Evolutionary conservation across 1,140 invertebrate species (phyloP), one percentile per base, ranked within the genome.

Genomic region (Phenacoccus solenopsis): DNA sequence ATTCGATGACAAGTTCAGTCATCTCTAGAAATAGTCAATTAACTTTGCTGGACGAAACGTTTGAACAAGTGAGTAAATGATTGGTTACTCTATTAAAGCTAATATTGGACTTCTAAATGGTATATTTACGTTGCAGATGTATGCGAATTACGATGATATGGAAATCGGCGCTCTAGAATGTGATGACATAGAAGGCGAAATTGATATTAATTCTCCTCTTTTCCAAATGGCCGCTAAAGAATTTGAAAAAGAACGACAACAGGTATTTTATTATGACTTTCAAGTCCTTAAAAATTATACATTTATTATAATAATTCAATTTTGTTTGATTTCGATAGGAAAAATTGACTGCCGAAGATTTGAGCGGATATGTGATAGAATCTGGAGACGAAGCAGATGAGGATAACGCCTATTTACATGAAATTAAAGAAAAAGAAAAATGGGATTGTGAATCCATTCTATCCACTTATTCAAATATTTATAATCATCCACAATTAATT

Each of bases 381-480:
- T 38, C 67, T 20, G 64, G 27, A 2, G 70, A 72, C 22, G 72
- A 71, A 28, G 28, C 27, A n/a, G 71, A 74, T 30, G 30, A 67
- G 69, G 64, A 28, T 49, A 32, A 28, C 7, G 56, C 27, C 21
- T 80, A 80, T 64, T 83, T 84, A 68, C 81, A 86, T 16, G 84
- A 88, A 70, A 74, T 87, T 20, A 81, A 84, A 49, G 80, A 85
- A 20, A 82, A 85, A 74, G 86, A 89, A 78, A 88, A 87, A 78
- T 97, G 91, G 91, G 95, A 98, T 80, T 97, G 94, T 79, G 89
- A 97, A 81, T 92, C 90, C 71, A 91, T 98, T 76, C 78, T 96
- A 7, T 90, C 88, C 22, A 93, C 90, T 1, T 93, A 94, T 78
- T 95, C 91, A 9, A 95, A 89, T 76, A 81, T 91, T 59, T 94